These are phyloP conservation scores for Acrossocheilus fasciatus DNA, from an alignment of 2,797 vertebrate genomes.

Conservation along the genomic window DNA sequence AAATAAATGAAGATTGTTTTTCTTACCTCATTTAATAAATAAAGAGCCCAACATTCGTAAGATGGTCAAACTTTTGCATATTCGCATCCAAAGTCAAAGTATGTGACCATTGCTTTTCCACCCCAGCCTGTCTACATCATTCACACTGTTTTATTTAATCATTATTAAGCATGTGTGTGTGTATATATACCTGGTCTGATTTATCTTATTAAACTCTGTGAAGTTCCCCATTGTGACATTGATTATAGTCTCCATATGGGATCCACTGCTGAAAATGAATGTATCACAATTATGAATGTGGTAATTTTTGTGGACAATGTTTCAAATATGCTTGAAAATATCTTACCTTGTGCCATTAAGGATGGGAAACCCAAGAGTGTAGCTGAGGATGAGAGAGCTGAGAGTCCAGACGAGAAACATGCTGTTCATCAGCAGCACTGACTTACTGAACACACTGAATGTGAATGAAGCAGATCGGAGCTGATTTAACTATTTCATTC, in stretches of 20 bases:
- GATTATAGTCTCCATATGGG: background rate
- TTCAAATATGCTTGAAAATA: background rate
- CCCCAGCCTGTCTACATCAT: background rate
- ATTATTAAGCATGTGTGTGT: background rate
- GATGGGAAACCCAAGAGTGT: background rate
- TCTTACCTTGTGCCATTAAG: constrained; percentile 35
- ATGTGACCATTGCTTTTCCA: background rate
- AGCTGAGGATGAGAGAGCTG: constrained; percentile 8
- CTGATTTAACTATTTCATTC: background rate
- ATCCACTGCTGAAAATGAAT: background rate
- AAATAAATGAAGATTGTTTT: background rate
- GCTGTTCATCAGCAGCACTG: background rate
- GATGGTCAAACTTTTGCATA: background rate
- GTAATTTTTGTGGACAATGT: no score
- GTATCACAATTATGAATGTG: background rate
- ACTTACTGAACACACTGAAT: background rate
- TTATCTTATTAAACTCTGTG: background rate
- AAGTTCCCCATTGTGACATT: background rate
- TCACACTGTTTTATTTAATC: no score
- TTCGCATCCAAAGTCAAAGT: background rate
- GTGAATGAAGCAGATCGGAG: background rate
- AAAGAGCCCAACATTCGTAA: background rate
- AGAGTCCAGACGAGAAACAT: constrained; percentile 33
- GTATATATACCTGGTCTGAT: background rate
- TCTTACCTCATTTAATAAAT: background rate